Conservation (phyloP, 2,797 vertebrate species). For the Clamator glandarius region DNA sequence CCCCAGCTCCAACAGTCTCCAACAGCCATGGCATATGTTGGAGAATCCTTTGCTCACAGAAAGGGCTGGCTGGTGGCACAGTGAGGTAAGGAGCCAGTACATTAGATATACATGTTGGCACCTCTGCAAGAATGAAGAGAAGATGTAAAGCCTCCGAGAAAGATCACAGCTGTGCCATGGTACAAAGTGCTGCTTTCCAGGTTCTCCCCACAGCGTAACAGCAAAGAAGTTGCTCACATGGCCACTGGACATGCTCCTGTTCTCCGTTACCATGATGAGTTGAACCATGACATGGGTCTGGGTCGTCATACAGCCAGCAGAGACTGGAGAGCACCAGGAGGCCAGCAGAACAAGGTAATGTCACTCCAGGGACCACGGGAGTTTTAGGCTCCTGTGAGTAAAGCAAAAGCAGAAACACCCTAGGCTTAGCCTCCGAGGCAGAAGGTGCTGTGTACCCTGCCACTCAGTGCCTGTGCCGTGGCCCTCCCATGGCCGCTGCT, state of each 20-base stretch:
- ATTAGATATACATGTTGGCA: accelerated
- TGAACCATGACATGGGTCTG: background rate
- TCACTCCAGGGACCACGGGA: background rate
- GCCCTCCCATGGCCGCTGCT: background rate
- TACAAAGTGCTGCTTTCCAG: background rate
- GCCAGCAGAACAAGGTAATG: background rate
- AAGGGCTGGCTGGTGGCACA: background rate
- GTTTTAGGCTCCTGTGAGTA: background rate
- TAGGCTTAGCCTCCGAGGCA: background rate
- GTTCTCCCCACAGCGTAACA: background rate
- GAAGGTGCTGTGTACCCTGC: background rate
- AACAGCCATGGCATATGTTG: background rate
- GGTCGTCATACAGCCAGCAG: background rate
- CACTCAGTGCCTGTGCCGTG: accelerated
- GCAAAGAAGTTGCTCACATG: accelerated
- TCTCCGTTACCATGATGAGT: accelerated
- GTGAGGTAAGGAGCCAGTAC: background rate
- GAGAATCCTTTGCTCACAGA: background rate
- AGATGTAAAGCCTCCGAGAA: background rate
- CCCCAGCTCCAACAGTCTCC: background rate
- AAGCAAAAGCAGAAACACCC: background rate
- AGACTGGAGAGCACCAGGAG: background rate
- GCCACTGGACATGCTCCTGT: accelerated
- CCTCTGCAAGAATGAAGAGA: background rate
- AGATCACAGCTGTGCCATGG: background rate